Evolutionary conservation across 2,797 vertebrate genomes (phyloP).

Genomic region (Erpetoichthys calabaricus): DNA sequence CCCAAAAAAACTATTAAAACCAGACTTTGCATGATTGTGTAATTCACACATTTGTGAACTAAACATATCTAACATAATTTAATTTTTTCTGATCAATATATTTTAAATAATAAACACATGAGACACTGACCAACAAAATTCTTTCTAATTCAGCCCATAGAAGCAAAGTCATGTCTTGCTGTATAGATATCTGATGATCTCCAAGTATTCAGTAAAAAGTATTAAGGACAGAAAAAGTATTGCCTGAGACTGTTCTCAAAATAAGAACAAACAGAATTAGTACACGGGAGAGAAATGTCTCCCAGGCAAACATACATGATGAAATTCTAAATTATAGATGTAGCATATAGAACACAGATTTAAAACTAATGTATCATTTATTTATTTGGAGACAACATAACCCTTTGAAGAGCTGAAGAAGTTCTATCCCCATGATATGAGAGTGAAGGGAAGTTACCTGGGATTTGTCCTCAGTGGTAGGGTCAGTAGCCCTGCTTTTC

Average conservation of each 20-base stretch:
- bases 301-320: not conserved
- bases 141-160: too few relatives aligned
- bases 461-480: not conserved
- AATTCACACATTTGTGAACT: too few relatives aligned
- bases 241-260: not conserved
- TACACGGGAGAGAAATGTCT: not conserved
- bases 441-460: not conserved
- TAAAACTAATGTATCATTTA: slow-evolving; percentile 1
- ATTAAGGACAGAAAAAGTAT: not conserved
- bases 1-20: too few relatives aligned
- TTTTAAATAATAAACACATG: too few relatives aligned
- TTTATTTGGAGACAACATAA: not conserved
- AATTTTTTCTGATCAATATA: too few relatives aligned
- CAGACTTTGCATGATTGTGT: too few relatives aligned
- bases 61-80: too few relatives aligned
- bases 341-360: not conserved
- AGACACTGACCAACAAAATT: too few relatives aligned
- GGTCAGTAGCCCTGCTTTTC: not conserved
- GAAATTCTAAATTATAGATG: slow-evolving; percentile 2
- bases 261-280: not conserved
- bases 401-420: slow-evolving; percentile 3
- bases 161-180: too few relatives aligned
- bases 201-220: not conserved
- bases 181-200: too few relatives aligned
- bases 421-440: not conserved